phyloP scores from a whole-genome alignment of 2,888 invertebrate species.

The Heteromyza rotundicornis region DNA sequence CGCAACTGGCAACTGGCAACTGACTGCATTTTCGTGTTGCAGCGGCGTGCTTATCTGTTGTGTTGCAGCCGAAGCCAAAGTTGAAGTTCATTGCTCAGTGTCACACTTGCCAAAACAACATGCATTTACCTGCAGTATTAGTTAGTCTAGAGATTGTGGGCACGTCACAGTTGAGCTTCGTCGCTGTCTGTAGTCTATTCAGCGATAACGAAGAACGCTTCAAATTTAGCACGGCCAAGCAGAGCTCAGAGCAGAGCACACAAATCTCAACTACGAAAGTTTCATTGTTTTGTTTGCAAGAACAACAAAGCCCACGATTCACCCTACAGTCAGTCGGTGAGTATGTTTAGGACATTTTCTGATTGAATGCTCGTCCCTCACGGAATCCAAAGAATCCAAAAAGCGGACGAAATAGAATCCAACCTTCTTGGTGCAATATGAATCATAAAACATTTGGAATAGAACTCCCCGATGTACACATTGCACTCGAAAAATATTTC shows the following conservation, averaged over 20 bases:
- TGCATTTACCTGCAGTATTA: background rate
- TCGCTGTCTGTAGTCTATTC: too few species aligned
- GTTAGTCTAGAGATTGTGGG: too few species aligned
- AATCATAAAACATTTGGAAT: too few species aligned
- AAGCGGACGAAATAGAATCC: too few species aligned
- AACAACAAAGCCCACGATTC: background rate
- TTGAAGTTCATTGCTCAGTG: constrained; percentile 13
- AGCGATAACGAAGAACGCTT: background rate
- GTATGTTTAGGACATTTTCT: too few species aligned
- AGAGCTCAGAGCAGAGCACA: background rate
- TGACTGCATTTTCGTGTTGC: too few species aligned
- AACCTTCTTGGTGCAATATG: too few species aligned
- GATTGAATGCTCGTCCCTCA: too few species aligned
- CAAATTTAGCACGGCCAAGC: background rate
- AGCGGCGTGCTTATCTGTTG: background rate
- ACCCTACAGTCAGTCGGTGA: background rate
- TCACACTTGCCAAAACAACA: background rate
- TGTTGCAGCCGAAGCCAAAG: background rate
- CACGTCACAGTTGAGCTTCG: background rate
- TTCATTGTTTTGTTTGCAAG: background rate
- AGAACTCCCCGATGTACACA: too few species aligned
- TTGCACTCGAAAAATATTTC: too few species aligned
- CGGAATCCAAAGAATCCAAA: too few species aligned
- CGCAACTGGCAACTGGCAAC: too few species aligned
- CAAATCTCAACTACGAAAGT: background rate